Evolutionary conservation across 1,140 invertebrate species (phyloP).

Genomic region (Rhagoletis zephyria): DNA sequence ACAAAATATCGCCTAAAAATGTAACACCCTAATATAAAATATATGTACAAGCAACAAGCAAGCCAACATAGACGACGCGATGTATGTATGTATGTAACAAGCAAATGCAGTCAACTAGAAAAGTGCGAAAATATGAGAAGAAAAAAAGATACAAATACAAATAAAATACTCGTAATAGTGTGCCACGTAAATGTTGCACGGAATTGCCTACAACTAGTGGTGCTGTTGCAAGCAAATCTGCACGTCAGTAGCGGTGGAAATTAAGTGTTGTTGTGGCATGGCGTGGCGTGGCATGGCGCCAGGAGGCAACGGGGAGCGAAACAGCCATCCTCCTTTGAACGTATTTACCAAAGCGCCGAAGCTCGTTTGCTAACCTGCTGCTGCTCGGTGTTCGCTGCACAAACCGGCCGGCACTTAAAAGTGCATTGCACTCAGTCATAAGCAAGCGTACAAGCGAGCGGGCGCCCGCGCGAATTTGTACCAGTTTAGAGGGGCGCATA

Average conservation of each 20-base stretch:
- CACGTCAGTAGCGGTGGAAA: not conserved
- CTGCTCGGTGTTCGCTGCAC: not conserved
- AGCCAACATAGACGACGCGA: not conserved
- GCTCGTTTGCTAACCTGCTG: constrained; percentile 41
- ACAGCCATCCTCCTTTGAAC: not conserved
- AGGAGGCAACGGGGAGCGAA: not conserved
- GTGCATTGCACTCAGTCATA: constrained; percentile 31
- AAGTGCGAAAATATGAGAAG: constrained; percentile 30
- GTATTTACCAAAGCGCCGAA: constrained; percentile 32
- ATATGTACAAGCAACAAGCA: not conserved
- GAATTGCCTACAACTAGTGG: not conserved
- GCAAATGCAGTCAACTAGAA: constrained; percentile 31
- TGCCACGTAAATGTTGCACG: constrained; percentile 7
- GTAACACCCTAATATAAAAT: not conserved
- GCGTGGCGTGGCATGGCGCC: not conserved
- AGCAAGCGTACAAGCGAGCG: not conserved
- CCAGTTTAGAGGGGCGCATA: not conserved
- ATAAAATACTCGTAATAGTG: not conserved
- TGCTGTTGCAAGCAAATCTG: not conserved
- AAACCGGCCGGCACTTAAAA: constrained; percentile 51
- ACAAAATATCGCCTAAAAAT: no score
- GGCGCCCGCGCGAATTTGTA: not conserved
- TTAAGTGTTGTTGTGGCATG: not conserved
- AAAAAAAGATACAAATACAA: not conserved
- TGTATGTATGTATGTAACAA: not conserved